phyloP scores from a whole-genome alignment of 2,113 vertebrate species.

The Rhabdornis inornatus region DNA sequence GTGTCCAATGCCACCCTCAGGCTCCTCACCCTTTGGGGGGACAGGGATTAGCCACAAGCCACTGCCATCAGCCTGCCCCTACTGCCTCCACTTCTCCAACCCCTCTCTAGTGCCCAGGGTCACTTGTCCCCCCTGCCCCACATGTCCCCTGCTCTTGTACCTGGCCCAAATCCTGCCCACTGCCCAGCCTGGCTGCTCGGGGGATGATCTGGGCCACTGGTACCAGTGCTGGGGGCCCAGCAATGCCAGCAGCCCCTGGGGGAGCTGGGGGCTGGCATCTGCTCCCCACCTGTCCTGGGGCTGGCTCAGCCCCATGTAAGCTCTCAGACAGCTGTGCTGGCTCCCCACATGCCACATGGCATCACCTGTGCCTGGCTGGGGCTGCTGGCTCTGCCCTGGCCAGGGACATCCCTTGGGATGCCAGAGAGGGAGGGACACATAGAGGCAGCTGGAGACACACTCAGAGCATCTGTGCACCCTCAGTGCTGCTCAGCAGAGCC shows the following conservation, averaged over 20 bases:
- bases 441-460: rapidly evolving
- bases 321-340: background rate
- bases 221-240: background rate
- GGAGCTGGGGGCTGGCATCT: background rate
- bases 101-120: background rate
- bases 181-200: background rate
- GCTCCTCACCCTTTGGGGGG: background rate
- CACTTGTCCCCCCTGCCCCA: background rate
- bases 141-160: background rate
- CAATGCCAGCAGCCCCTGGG: background rate
- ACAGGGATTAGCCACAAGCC: background rate
- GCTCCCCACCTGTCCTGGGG: background rate
- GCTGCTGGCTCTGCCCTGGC: background rate
- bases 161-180: background rate
- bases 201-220: background rate
- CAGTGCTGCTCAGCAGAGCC: background rate
- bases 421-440: background rate
- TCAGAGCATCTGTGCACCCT: background rate
- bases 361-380: background rate
- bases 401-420: rapidly evolving
- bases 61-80: background rate
- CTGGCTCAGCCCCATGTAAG: rapidly evolving
- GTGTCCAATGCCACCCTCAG: rapidly evolving
- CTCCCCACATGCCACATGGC: background rate
- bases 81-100: rapidly evolving